Conservation (phyloP, 2,797 vertebrate genomes). For the Diceros bicornis region DNA sequence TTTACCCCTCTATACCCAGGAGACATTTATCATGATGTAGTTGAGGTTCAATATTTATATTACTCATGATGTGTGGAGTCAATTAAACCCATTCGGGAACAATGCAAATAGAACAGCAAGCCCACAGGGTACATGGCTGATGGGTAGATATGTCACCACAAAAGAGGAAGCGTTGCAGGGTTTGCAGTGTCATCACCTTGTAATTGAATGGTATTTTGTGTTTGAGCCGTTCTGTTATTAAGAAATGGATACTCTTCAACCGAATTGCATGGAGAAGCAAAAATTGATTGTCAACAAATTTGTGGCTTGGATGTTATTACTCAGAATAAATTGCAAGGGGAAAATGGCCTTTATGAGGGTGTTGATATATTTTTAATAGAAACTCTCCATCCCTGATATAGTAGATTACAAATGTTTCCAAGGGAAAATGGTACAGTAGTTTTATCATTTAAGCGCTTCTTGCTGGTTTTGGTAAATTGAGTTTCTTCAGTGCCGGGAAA, state of each 20-base stretch:
- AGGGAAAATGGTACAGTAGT: conserved; percentile 48
- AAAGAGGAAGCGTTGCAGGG: background rate
- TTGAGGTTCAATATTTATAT: background rate
- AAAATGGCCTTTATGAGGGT: conserved; percentile 75
- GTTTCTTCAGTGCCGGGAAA: background rate
- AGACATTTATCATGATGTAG: background rate
- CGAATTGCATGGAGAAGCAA: conserved; percentile 68
- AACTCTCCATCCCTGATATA: conserved; percentile 28
- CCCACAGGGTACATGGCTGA: background rate
- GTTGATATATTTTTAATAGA: conserved; percentile 79
- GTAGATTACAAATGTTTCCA: conserved; percentile 61
- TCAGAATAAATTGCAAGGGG: conserved; percentile 62
- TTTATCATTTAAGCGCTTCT: conserved; percentile 65
- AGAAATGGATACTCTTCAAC: conserved; percentile 55
- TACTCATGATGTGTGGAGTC: background rate
- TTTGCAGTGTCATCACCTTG: background rate
- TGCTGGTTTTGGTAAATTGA: conserved; percentile 67
- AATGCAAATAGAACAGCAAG: background rate
- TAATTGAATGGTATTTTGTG: background rate
- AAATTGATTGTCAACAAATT: conserved; percentile 79
- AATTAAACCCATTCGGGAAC: background rate
- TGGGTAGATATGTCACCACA: background rate
- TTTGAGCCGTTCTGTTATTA: conserved; percentile 61
- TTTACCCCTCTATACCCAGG: background rate
- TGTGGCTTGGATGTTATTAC: conserved; percentile 64